Evolutionary conservation across 2,888 invertebrate genomes (phyloP).

Genomic region (Coleophora flavipennella): DNA sequence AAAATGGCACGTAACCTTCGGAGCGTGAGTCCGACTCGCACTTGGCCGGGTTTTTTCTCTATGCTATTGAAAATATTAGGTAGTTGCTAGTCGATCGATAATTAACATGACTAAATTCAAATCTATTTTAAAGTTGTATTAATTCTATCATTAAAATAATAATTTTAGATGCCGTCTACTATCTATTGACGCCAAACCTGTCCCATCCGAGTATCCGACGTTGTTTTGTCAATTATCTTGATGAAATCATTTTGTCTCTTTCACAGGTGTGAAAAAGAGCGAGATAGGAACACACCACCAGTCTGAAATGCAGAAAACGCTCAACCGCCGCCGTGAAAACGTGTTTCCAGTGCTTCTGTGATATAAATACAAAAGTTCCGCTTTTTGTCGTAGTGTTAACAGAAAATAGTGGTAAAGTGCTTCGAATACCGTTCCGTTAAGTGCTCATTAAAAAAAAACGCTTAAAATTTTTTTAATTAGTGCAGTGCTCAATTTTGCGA

Average conservation of each 20-base stretch:
- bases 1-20: too few relatives aligned
- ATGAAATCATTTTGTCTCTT: constrained; percentile 34
- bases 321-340: constrained; percentile 21
- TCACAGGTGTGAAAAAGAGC: constrained; percentile 37
- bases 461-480: constrained; percentile 5
- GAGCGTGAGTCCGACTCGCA: too few relatives aligned
- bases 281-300: constrained; percentile 17
- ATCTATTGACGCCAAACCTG: constrained; percentile 24
- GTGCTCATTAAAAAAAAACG: constrained; percentile 4
- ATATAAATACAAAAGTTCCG: constrained; percentile 8
- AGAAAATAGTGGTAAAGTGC: background rate
- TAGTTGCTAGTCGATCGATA: too few relatives aligned
- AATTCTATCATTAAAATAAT: too few relatives aligned
- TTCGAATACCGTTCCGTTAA: background rate
- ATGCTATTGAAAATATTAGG: too few relatives aligned
- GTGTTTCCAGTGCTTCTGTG: constrained; percentile 20
- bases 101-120: too few relatives aligned
- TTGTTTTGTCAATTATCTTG: constrained; percentile 43
- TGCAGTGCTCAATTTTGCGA: constrained; percentile 26
- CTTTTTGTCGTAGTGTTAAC: background rate
- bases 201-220: constrained; percentile 25
- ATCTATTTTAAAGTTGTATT: too few relatives aligned
- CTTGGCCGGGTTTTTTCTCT: too few relatives aligned
- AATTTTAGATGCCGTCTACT: background rate
- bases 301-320: constrained; percentile 22